A percentile compares a stretch with the other conserved stretches of the same genome.
phyloP scores from a whole-genome alignment of 2,113 vertebrate species.

The Oreocharis arfaki region DNA sequence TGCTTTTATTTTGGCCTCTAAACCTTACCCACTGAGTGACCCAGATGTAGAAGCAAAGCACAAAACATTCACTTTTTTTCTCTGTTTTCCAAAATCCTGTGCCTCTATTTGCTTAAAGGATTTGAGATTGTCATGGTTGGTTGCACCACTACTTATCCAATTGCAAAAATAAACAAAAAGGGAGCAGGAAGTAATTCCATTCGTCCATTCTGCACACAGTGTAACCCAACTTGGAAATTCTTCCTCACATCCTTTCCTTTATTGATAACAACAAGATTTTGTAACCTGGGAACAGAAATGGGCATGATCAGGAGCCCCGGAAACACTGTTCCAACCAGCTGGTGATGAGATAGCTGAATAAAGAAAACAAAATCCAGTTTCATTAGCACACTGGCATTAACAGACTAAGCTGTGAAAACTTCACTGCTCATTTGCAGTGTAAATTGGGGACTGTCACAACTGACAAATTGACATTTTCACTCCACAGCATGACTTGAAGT shows the following conservation, averaged over 20 bases:
- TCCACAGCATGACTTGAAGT: neutral
- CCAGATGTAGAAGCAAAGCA: neutral
- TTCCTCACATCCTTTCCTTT: neutral
- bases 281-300: neutral
- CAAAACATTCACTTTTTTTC: neutral
- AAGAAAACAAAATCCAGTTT: neutral
- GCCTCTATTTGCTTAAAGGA: neutral
- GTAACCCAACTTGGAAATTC: neutral
- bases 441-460: neutral
- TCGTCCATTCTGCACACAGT: neutral
- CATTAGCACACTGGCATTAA: neutral
- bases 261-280: neutral
- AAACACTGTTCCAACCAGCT: neutral
- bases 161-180: conserved; percentile 25
- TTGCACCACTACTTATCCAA: neutral
- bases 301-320: neutral
- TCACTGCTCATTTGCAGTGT: conserved; percentile 3
- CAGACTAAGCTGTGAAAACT: conserved; percentile 12
- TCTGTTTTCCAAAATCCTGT: neutral
- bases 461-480: neutral
- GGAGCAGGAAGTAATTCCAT: neutral
- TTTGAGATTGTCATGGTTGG: neutral
- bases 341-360: neutral
- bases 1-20: neutral
- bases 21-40: neutral